Base-by-base conservation (phyloP, 2,113 vertebrate species). In the Psilopogon haemacephalus region DNA sequence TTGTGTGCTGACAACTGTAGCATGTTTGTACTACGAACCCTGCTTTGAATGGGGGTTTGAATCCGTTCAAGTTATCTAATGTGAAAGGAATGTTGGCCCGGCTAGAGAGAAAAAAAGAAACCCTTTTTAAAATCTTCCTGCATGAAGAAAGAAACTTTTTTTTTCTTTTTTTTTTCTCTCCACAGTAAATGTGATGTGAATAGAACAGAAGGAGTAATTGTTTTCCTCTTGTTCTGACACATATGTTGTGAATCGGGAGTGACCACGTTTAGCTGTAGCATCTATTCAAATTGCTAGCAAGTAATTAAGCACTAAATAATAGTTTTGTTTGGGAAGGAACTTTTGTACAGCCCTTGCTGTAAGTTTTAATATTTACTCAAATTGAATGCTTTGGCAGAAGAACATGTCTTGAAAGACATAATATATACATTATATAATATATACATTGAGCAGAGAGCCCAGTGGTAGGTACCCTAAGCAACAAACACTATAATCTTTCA, bases 51-150 rank as follows among this genome's bases (percentile, higher is more conserved):
- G 84, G 85, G 74, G 75, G 88, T 81, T 97, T 94, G 95, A 97
- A 96, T 95, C 72, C 62, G 78, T 76, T 92, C 88, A 86, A 69
- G 26, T 89, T 96, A 93, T 95, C 96, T 97, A 96, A 97, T 95
- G 83, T 86, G 88, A 95, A 92, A 97, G 94, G 97, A 98, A 98
- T 97, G 97, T 94, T 97, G 97, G 97, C 97, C 92, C 20, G 2
- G 73, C 50, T 91, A 90, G 95, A 95, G 94, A 97, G 95, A 96
- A 97, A 96, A 97, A 97, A 96, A 73, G 50, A 62, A 88, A 77
- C 77, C 63, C 21, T 71, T 90, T 93, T 13, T 20, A 79, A 91
- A 87, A 64, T 9, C 37, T 42, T 76, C 78, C 77, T 52, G 58
- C 70, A 30, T 2, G 21, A 83, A 93, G 60, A 92, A 86, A 87